Evolutionary conservation across 2,888 invertebrate genomes (phyloP), one percentile per base, ranked within the genome.

Genomic region (Tetanocera ferruginea): DNA sequence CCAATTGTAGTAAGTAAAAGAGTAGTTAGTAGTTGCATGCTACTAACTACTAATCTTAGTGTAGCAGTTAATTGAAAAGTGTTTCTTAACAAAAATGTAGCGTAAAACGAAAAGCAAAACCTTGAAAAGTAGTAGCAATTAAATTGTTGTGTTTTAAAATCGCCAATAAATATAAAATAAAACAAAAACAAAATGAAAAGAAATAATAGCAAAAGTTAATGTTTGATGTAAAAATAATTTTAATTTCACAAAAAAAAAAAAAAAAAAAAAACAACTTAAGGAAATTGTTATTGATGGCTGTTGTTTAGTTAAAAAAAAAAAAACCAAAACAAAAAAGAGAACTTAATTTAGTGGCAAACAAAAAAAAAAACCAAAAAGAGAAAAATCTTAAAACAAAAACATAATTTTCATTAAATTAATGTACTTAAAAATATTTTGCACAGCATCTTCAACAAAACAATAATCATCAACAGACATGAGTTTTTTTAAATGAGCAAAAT

Each of bases 231-330:
- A 37, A 60, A 37, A 43, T 25, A 28, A 60, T 14, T 28, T 60
- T 19, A 55, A 55, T 8, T 19, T 55, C 23, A 55, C 19, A 0
- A 67, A 67, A 67, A 43, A 67, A 43, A 11, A 28, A 28, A 4
- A 28, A 64, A 28, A 14, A 28, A 6, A 31, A 34, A 66, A 66
- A 37, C 37, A 34, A n/a, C 37, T 0, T 67, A 51, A 71, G 51
- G n/a, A 70, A 70, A 25, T 49, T 73, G 73, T 73, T 73, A 62
- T 60, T 62, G 62, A 73, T 73, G 73, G 73, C 72, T 72, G 72
- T 72, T 72, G 72, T 57, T 34, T 72, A 72, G 72, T 57, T 72
- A 37, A 60, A 72, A 37, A 14, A 60, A 60, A 8, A 55, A 19
- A 70, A 25, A 25, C n/a, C 11, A 37, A 34, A 66, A 64, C n/a